phyloP scores from a whole-genome alignment of 2,113 vertebrate genomes.

The Tauraco erythrolophus region DNA sequence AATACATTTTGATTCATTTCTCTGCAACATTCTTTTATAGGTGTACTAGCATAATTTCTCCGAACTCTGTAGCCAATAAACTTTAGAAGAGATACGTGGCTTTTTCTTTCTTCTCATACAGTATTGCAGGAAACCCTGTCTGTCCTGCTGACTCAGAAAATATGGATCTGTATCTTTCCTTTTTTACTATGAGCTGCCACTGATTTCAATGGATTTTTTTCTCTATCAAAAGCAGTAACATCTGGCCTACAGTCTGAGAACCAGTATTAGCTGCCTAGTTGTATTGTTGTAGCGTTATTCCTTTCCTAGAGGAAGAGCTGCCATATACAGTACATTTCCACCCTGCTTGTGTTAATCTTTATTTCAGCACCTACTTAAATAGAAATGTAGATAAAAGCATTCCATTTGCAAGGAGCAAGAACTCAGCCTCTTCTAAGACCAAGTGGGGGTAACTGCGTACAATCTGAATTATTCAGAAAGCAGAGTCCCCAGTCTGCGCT shows the following conservation, averaged over 20 bases:
- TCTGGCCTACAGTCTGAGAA: neutral
- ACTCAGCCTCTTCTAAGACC: neutral
- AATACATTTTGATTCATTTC: neutral
- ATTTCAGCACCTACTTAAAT: constrained; percentile 53
- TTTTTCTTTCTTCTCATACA: neutral
- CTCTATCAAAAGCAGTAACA: neutral
- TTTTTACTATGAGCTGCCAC: neutral
- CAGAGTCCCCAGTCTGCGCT: neutral
- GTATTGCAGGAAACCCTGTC: neutral
- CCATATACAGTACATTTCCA: neutral
- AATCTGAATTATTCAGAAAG: neutral
- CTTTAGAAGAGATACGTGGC: neutral
- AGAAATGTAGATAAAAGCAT: constrained; percentile 27
- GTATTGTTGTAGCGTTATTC: neutral
- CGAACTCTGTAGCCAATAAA: neutral
- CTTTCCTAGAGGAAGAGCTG: neutral
- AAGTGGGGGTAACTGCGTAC: neutral
- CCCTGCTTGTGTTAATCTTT: constrained; percentile 19
- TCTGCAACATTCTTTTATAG: neutral
- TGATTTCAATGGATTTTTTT: neutral
- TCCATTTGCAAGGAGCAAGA: constrained; percentile 5
- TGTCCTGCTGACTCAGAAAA: neutral
- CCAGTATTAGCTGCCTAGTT: neutral
- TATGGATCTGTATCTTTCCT: accelerated
- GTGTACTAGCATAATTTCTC: neutral